Base-by-base conservation (phyloP, 2,888 invertebrate genomes). In the Ichneumon xanthorius region DNA sequence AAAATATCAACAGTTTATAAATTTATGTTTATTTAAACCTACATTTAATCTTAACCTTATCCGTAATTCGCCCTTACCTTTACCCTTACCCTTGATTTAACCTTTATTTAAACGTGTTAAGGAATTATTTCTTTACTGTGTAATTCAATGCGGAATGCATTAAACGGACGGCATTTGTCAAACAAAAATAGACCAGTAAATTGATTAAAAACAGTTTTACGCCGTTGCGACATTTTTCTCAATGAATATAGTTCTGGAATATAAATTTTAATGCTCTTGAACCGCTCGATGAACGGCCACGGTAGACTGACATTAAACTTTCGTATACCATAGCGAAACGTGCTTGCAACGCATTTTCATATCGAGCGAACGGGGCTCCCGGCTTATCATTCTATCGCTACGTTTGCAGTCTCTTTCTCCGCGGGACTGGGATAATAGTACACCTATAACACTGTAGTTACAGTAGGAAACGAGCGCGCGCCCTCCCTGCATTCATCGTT, bases 381-480 rank as follows among this genome's bases (percentile, higher is more conserved):
- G 45, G 53, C 77, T 82, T 82, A 82, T 82, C 82, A 72, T 78
- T 82, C 26, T 73, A 82, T 82, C 82, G 26, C 72, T 30, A 50
- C 72, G 67, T 67, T 58, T 22, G 48, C 70, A 9, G 11, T 26
- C 40, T 71, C 63, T 48, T 55, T 26, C 48, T 11, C 63, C 58
- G 53, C 53, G 48, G 78, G 55, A 72, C 72, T 48, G 30, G 78
- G 67, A 72, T 78, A 76, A 67, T 79, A 63, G 79, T 26, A 71
- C 40, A 71, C 53, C 19, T 26, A 50, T 45, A 40, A 16, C 26
- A 26, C 16, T 78, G 65, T 63, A 67, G 55, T 67, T 72, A 67
- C 77, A 73, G 82, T 67, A 67, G 53, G 72, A 72, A 78, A 67
- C 72, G 77, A 82, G 37, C 58, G 45, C 1, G 45, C 22, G 45